Percentiles rank a stretch among this genome's conserved stretches.
Conservation (phyloP, 2,797 vertebrate genomes). For the Gallirallus australis region DNA sequence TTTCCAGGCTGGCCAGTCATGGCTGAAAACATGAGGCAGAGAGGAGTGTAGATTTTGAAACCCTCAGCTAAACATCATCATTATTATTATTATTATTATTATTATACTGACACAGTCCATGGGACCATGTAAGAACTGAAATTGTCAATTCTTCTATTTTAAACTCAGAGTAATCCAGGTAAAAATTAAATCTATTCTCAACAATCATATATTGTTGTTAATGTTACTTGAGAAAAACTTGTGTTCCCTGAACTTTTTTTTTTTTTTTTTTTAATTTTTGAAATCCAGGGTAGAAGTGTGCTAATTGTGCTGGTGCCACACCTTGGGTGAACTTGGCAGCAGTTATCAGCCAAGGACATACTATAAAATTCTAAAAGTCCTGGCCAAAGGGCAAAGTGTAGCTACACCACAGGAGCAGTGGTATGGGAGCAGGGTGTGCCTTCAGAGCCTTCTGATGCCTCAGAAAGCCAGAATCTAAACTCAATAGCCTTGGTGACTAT, state of each 20-base stretch:
- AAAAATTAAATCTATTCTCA: not conserved
- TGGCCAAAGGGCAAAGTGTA: not conserved
- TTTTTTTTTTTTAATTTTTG: not conserved
- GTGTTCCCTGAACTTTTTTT: not conserved
- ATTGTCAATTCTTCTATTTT: not conserved
- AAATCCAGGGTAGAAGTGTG: not conserved
- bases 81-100: not conserved
- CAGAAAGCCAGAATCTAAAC: too few relatives aligned
- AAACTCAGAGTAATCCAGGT: not conserved
- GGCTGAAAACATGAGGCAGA: not conserved
- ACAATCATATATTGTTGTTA: not conserved
- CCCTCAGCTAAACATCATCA: not conserved
- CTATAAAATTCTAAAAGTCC: not conserved
- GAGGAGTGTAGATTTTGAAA: not conserved
- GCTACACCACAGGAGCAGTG: not conserved
- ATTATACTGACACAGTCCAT: not conserved
- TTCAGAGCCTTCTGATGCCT: not conserved
- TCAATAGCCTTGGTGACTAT: too few relatives aligned
- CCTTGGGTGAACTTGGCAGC: not conserved
- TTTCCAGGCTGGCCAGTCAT: not conserved
- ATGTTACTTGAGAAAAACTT: not conserved
- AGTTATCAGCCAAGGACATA: not conserved
- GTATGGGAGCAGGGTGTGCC: not conserved
- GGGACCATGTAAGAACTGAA: not conserved
- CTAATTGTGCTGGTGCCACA: not conserved